Evolutionary conservation across 2,888 invertebrate species (phyloP).

Genomic region (Stenotaenia linearis): DNA sequence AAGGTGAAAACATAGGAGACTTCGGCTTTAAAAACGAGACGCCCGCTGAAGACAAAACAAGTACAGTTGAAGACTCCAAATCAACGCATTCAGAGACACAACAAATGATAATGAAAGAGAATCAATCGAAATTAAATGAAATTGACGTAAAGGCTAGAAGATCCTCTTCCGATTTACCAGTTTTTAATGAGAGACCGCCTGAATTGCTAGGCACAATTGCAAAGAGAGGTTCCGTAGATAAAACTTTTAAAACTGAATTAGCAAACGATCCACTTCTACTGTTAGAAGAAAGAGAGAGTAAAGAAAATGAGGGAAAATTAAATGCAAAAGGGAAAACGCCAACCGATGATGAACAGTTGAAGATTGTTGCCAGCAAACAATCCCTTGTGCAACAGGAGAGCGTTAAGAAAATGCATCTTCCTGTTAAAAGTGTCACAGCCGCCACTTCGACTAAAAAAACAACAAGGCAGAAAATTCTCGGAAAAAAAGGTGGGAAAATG

Average conservation of each 20-base stretch:
- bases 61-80: neutral
- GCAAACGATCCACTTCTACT: neutral
- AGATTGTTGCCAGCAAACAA: neutral
- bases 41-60: neutral
- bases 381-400: neutral
- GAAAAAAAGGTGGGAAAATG: neutral
- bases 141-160: neutral
- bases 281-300: neutral
- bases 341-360: neutral
- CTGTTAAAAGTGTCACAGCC: neutral
- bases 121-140: neutral
- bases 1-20: neutral
- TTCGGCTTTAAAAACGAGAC: neutral
- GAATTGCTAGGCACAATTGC: neutral
- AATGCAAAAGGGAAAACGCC: neutral
- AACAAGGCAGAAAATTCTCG: neutral
- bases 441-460: neutral
- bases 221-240: neutral
- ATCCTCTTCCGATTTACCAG: neutral
- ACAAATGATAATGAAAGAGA: neutral
- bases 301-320: neutral
- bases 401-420: conserved; percentile 1
- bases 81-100: neutral
- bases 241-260: neutral
- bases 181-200: neutral